These are phyloP conservation scores for Marmota monax DNA, from an alignment of 2,113 vertebrate species.

Conservation along the genomic window DNA sequence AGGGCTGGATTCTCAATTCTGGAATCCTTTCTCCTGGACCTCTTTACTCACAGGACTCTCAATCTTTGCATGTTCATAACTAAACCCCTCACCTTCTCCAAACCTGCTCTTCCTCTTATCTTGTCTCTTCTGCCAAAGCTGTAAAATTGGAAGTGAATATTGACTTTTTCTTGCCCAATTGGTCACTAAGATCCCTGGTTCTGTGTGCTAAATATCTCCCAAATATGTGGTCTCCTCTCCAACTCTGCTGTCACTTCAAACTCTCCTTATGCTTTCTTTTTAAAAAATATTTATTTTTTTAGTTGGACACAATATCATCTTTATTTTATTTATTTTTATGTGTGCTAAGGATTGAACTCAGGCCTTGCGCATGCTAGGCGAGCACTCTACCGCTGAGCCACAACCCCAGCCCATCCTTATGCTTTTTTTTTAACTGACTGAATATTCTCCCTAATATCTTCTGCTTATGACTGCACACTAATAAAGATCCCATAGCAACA, in stretches of 20 bases:
- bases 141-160: neutral
- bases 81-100: neutral
- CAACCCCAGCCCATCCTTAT: too few relatives aligned
- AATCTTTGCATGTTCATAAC: neutral
- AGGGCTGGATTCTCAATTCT: neutral
- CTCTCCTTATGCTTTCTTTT: neutral
- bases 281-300: too few relatives aligned
- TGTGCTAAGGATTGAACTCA: too few relatives aligned
- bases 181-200: neutral
- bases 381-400: too few relatives aligned
- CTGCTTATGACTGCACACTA: neutral
- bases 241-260: neutral
- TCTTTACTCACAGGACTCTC: neutral
- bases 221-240: neutral
- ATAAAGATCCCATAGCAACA: neutral
- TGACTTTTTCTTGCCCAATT: neutral
- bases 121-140: neutral
- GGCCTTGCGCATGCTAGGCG: too few relatives aligned
- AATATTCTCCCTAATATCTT: neutral
- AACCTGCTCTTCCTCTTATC: neutral
- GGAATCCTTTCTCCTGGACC: neutral
- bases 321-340: too few relatives aligned
- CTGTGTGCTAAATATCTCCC: neutral
- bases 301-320: too few relatives aligned
- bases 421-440: neutral